Percentiles rank a stretch among this genome's conserved stretches.
These are phyloP conservation scores for Premnoplex brunnescens DNA, from an alignment of 2,797 vertebrate genomes.

Conservation along the genomic window DNA sequence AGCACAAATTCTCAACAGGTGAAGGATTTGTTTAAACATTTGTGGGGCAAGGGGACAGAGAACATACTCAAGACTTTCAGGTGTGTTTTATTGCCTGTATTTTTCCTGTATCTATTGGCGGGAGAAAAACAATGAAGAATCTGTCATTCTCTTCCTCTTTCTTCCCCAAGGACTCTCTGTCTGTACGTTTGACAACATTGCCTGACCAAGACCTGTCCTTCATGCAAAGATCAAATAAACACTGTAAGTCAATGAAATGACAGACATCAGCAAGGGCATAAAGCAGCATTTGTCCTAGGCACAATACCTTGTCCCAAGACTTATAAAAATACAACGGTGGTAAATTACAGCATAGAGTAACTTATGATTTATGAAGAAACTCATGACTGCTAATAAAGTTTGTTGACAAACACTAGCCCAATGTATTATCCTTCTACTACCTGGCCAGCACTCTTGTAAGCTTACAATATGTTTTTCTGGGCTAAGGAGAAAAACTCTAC, in stretches of 20 bases:
- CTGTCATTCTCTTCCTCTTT: neutral
- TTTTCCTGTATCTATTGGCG: neutral
- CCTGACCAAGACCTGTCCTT: neutral
- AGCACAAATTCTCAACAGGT: neutral
- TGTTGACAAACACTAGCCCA: neutral
- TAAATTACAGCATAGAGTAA: neutral
- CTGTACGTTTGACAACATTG: neutral
- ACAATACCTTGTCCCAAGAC: neutral
- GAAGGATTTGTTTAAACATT: neutral
- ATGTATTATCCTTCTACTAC: neutral
- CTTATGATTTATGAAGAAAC: neutral
- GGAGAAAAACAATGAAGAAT: neutral
- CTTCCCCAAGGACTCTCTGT: neutral
- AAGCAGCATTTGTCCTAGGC: neutral
- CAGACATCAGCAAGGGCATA: neutral
- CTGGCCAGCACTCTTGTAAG: neutral
- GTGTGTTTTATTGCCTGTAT: neutral
- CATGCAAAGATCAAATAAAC: neutral
- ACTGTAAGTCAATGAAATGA: neutral
- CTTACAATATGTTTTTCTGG: neutral
- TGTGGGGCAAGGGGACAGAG: neutral
- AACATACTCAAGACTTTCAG: neutral
- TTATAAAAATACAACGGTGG: neutral
- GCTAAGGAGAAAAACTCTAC: neutral
- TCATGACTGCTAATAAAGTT: neutral